Conservation (phyloP, 2,888 invertebrate species). For the Carterocephalus palaemon region DNA sequence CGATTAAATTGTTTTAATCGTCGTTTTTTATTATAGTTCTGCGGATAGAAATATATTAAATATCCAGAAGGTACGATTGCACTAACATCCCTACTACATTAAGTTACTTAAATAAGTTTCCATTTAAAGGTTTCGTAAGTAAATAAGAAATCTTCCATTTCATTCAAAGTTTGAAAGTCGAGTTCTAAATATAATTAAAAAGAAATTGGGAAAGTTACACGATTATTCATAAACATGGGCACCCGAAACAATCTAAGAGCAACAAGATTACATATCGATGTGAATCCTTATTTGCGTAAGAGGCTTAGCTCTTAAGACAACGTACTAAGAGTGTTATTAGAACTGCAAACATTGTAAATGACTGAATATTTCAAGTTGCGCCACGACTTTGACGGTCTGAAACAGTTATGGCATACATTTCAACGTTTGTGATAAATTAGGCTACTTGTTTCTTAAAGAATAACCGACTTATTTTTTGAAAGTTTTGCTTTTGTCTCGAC, state of each 20-base stretch:
- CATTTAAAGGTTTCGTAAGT: too few species aligned
- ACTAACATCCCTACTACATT: too few species aligned
- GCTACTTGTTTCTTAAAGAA: conserved; percentile 28
- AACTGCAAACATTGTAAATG: conserved; percentile 1
- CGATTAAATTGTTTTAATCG: too few species aligned
- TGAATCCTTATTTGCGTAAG: conserved; percentile 9
- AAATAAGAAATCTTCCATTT: too few species aligned
- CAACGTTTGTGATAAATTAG: conserved; percentile 40
- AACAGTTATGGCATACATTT: conserved; percentile 39
- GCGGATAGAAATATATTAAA: too few species aligned
- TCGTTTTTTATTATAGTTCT: too few species aligned
- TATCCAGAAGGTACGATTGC: too few species aligned
- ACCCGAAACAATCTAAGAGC: conserved; percentile 22
- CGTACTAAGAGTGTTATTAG: conserved; percentile 5
- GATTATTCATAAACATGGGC: conserved; percentile 14
- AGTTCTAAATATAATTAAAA: too few species aligned
- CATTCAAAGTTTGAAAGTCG: too few species aligned
- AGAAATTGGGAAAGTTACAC: not conserved
- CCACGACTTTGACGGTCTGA: conserved; percentile 37
- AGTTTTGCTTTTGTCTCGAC: too few species aligned
- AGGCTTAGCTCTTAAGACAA: conserved; percentile 5
- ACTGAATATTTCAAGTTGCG: conserved; percentile 17
- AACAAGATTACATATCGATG: conserved; percentile 22
- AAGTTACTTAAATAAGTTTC: too few species aligned
- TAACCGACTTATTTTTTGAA: conserved; percentile 16